Evolutionary conservation across 2,888 invertebrate species (phyloP).

Genomic region (Capitulum mitella): DNA sequence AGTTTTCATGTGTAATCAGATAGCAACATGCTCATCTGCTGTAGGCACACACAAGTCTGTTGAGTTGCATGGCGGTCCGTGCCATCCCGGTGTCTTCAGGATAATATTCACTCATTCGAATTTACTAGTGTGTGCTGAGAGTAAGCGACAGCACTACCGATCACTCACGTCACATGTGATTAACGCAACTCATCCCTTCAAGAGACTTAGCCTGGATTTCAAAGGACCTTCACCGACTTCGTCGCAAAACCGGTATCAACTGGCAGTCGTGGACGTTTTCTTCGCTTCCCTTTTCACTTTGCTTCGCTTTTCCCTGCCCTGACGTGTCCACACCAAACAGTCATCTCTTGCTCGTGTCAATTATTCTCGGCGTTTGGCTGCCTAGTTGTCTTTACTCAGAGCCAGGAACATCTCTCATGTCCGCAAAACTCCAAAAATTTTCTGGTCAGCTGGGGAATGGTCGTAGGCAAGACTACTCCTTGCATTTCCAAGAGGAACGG

Average conservation of each 20-base stretch:
- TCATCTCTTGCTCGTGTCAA: neutral
- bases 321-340: neutral
- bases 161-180: neutral
- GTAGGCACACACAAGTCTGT: neutral
- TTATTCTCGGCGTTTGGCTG: neutral
- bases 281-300: slow-evolving; percentile 21
- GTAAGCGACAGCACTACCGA: neutral
- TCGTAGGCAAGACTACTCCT: too few relatives aligned
- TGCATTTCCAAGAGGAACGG: too few relatives aligned
- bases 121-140: neutral
- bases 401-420: neutral
- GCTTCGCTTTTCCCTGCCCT: slow-evolving; percentile 34
- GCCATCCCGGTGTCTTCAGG: slow-evolving; percentile 46
- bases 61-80: slow-evolving; percentile 69
- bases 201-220: slow-evolving; percentile 32
- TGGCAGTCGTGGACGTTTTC: too few relatives aligned
- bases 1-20: neutral
- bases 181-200: neutral
- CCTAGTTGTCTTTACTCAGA: neutral
- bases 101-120: slow-evolving; percentile 25
- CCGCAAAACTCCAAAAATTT: neutral
- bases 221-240: slow-evolving; percentile 37
- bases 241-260: too few relatives aligned
- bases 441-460: neutral
- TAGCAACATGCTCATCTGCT: neutral